Evolutionary conservation across 2,888 invertebrate species (phyloP).

Genomic region (Stenodema calcarata): DNA sequence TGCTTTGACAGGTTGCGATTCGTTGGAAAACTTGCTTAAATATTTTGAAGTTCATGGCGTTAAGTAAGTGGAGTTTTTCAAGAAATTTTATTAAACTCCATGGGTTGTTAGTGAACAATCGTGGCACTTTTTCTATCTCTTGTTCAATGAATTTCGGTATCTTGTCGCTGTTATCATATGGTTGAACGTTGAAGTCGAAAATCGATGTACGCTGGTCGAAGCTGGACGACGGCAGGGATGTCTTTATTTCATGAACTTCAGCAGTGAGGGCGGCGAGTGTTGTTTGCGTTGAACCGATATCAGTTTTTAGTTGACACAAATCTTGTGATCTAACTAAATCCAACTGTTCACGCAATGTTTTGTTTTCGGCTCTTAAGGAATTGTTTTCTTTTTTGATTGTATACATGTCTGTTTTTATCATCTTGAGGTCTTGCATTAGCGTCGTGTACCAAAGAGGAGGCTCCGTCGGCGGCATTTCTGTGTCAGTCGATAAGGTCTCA

Average conservation of each 20-base stretch:
- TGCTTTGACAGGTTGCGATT: not conserved
- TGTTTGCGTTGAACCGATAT: not conserved
- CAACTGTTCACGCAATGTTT: not conserved
- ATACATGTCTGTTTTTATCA: not conserved
- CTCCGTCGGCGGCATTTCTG: not conserved
- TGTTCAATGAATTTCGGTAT: not conserved
- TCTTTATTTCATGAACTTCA: not conserved
- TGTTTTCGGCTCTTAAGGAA: not conserved
- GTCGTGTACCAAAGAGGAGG: not conserved
- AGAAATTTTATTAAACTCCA: constrained; percentile 3
- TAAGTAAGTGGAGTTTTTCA: constrained; percentile 6
- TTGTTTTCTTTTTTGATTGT: not conserved
- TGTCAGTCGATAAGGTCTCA: not conserved
- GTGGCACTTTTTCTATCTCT: not conserved
- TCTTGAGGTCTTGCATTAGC: not conserved
- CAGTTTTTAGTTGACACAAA: not conserved
- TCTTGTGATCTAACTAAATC: not conserved
- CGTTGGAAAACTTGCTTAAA: not conserved
- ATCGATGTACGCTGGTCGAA: not conserved
- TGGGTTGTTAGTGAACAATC: not conserved
- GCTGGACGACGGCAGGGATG: not conserved
- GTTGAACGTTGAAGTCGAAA: not conserved
- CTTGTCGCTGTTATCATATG: not conserved
- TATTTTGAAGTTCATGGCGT: not conserved
- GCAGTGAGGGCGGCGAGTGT: not conserved